phyloP scores from a whole-genome alignment of 2,113 vertebrate genomes.

The Sialia sialis region DNA sequence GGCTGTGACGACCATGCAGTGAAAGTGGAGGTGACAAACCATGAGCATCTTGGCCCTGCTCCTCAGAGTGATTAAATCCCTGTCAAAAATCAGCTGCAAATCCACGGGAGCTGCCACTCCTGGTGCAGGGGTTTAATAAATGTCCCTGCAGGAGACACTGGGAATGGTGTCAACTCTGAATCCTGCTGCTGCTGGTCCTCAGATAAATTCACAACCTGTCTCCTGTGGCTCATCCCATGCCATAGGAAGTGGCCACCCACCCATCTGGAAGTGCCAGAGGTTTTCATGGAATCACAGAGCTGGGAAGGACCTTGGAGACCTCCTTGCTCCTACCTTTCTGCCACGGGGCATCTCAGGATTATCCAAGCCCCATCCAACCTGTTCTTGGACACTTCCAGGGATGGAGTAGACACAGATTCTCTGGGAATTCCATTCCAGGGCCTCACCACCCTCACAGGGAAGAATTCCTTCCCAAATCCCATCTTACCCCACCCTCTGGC shows the following conservation, averaged over 20 bases:
- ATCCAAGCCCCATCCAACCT: not conserved
- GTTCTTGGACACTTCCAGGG: not conserved
- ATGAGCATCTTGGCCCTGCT: not conserved
- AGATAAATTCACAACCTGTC: not conserved
- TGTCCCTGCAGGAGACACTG: not conserved
- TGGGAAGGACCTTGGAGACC: not conserved
- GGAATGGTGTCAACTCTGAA: not conserved
- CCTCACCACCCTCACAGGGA: accelerated
- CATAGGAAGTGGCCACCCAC: not conserved
- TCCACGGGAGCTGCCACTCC: not conserved
- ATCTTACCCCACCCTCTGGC: accelerated
- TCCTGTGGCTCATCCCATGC: not conserved
- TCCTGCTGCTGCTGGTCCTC: not conserved
- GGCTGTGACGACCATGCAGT: not conserved
- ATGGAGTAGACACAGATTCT: not conserved
- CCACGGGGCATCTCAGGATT: not conserved
- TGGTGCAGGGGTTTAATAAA: not conserved
- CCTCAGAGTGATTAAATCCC: not conserved
- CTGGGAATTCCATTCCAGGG: accelerated
- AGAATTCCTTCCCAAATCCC: not conserved
- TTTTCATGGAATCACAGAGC: not conserved
- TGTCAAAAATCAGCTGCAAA: not conserved
- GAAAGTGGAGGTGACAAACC: not conserved
- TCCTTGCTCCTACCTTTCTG: not conserved
- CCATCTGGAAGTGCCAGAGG: not conserved